Conservation (phyloP, 2,888 invertebrate genomes). For the Drosophila cracens region DNA sequence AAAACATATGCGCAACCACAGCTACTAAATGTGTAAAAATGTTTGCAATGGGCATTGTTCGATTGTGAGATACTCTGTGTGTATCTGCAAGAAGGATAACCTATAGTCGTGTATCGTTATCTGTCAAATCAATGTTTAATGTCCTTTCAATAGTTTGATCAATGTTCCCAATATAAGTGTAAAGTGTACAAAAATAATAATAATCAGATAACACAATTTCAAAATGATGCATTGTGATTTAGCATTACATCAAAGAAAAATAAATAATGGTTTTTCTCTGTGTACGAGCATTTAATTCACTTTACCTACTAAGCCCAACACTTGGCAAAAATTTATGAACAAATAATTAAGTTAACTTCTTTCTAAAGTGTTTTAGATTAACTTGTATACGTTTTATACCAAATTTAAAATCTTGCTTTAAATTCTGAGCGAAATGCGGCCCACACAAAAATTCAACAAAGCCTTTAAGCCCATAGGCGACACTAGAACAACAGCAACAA, state of each 20-base stretch:
- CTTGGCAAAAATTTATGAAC: background rate
- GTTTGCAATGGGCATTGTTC: too few relatives aligned
- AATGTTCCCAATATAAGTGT: background rate
- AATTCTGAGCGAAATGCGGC: background rate
- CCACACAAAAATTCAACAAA: background rate
- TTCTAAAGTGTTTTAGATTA: background rate
- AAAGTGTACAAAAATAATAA: background rate
- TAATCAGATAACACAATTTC: too few relatives aligned
- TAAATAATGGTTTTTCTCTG: background rate
- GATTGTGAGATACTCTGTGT: constrained; percentile 1
- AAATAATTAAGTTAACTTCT: background rate
- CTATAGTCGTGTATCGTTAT: background rate
- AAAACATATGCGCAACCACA: constrained; percentile 30
- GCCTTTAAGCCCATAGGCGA: background rate
- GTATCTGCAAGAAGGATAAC: background rate
- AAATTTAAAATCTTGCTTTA: background rate
- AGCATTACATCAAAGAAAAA: background rate
- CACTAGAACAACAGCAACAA: constrained; percentile 2
- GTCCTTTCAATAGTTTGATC: background rate
- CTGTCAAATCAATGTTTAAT: background rate
- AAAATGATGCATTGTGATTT: background rate
- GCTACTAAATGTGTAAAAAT: constrained; percentile 8
- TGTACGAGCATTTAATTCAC: too few relatives aligned
- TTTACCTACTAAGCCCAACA: background rate
- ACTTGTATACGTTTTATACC: background rate